phyloP scores from a whole-genome alignment of 2,888 invertebrate genomes.

The Galeopsomyia nigrocyanea region DNA sequence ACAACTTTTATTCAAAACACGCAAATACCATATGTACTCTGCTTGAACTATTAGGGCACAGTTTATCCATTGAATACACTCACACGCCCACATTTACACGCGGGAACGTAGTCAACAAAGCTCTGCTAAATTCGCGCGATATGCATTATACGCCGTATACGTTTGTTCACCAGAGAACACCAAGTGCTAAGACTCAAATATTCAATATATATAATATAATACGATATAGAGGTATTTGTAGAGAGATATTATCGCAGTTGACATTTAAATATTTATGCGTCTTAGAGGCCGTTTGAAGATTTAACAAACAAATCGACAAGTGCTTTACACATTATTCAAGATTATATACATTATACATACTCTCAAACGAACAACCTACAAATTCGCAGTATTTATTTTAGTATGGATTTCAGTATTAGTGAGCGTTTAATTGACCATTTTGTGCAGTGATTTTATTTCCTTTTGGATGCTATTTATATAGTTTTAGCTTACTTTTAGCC shows the following conservation, averaged over 20 bases:
- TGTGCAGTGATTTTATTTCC: conserved; percentile 6
- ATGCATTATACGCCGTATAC: not conserved
- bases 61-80: conserved; percentile 5
- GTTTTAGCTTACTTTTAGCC: not conserved
- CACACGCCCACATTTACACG: not conserved
- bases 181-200: conserved; percentile 57
- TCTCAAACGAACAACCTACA: no score
- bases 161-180: conserved; percentile 51
- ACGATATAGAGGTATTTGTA: conserved; percentile 13
- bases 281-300: conserved; percentile 23
- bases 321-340: no score
- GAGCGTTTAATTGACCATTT: not conserved
- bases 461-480: not conserved
- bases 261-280: conserved; percentile 14
- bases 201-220: conserved; percentile 14
- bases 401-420: conserved; percentile 25
- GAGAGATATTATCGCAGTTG: conserved; percentile 13
- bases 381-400: not conserved
- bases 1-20: not conserved
- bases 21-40: not conserved
- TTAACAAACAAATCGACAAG: no score
- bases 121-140: not conserved
- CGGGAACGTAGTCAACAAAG: no score
- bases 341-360: no score
- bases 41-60: conserved; percentile 19